Percentiles rank a stretch among this genome's conserved stretches.
phyloP scores from a whole-genome alignment of 2,888 invertebrate genomes.

The Caradrina kadenii region DNA sequence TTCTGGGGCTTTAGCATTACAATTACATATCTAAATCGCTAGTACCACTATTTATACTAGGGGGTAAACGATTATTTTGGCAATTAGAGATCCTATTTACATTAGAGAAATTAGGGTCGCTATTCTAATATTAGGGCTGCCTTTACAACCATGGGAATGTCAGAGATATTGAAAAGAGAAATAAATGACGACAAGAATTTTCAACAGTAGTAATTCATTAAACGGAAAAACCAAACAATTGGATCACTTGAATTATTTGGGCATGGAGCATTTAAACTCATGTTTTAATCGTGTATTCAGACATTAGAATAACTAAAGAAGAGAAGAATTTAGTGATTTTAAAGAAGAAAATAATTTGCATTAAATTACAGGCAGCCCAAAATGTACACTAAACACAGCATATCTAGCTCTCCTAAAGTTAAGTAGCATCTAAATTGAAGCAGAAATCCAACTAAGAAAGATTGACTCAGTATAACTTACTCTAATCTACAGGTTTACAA shows the following conservation, averaged over 20 bases:
- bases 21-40: slow-evolving; percentile 78
- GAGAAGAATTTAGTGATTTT: background rate
- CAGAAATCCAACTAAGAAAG: slow-evolving; percentile 49
- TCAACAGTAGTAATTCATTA: too few relatives aligned
- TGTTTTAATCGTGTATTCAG: background rate
- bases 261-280: background rate
- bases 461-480: slow-evolving; percentile 48
- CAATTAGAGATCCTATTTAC: slow-evolving; percentile 72
- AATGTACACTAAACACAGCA: slow-evolving; percentile 62
- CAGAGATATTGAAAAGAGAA: background rate
- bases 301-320: background rate
- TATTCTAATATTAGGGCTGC: slow-evolving; percentile 56
- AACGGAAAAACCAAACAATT: too few relatives aligned
- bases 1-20: slow-evolving; percentile 90
- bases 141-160: slow-evolving; percentile 18
- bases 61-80: slow-evolving; percentile 72
- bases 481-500: slow-evolving; percentile 57
- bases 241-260: too few relatives aligned
- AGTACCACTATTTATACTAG: slow-evolving; percentile 64
- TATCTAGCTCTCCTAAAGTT: slow-evolving; percentile 75
- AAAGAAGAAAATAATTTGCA: background rate
- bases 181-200: background rate
- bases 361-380: slow-evolving; percentile 52
- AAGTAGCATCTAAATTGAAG: slow-evolving; percentile 66
- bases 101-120: slow-evolving; percentile 56